These are phyloP conservation scores for Temnothorax rugatulus DNA, from an alignment of 2,888 invertebrate genomes.

Conservation along the genomic window DNA sequence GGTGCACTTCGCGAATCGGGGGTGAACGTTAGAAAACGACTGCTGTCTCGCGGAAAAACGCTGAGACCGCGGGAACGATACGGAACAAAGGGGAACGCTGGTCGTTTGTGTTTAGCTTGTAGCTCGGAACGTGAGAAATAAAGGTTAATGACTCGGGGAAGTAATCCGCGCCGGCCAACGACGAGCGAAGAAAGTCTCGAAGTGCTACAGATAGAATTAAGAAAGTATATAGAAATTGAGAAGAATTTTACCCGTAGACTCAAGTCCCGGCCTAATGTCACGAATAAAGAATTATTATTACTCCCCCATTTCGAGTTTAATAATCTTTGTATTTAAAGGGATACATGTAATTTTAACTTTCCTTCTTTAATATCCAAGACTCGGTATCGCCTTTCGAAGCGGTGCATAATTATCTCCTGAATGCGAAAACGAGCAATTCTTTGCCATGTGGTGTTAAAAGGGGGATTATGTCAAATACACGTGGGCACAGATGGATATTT, in stretches of 20 bases:
- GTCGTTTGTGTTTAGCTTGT: slow-evolving; percentile 35
- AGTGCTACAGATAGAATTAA: neutral
- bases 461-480: neutral
- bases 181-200: neutral
- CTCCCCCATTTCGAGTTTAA: neutral
- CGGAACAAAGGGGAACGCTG: slow-evolving; percentile 22
- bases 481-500: neutral
- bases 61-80: slow-evolving; percentile 41
- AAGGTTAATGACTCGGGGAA: neutral
- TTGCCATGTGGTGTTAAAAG: neutral
- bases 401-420: neutral
- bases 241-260: neutral
- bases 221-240: neutral
- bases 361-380: neutral
- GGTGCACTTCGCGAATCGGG: slow-evolving; percentile 49
- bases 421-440: neutral
- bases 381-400: neutral
- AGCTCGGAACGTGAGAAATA: slow-evolving; percentile 28
- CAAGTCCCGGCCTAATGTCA: neutral
- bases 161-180: neutral
- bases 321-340: neutral
- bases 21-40: slow-evolving; percentile 53
- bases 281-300: neutral
- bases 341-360: neutral
- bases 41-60: slow-evolving; percentile 42